Evolutionary conservation across 2,888 invertebrate genomes (phyloP).

Genomic region (Malachius bipustulatus): DNA sequence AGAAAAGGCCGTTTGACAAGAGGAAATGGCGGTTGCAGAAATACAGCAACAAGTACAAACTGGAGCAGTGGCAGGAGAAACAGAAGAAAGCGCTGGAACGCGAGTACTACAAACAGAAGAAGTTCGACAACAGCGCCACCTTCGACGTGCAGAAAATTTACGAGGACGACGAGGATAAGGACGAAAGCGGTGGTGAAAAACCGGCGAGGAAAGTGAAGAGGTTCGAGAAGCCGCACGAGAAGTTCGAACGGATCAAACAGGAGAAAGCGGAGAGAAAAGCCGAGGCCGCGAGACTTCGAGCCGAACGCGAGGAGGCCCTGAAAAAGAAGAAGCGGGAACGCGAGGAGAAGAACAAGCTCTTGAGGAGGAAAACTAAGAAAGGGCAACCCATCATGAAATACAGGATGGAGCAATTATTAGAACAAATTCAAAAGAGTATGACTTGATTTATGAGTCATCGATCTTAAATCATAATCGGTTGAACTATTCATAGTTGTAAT

Average conservation of each 20-base stretch:
- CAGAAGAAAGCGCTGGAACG: constrained; percentile 46
- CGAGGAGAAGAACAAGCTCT: constrained; percentile 54
- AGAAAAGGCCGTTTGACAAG: constrained; percentile 55
- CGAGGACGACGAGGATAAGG: constrained; percentile 22
- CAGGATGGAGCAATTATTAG: constrained; percentile 62
- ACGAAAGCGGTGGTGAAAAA: constrained; percentile 14
- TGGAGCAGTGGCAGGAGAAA: constrained; percentile 56
- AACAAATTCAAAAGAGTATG: constrained; percentile 51
- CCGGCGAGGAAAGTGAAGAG: not conserved
- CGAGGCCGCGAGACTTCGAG: constrained; percentile 39
- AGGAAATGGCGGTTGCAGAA: constrained; percentile 53
- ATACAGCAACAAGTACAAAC: constrained; percentile 58
- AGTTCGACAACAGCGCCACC: constrained; percentile 32
- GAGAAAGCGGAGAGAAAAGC: constrained; percentile 43
- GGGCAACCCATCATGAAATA: constrained; percentile 82
- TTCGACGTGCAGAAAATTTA: constrained; percentile 44
- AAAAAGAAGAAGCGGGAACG: constrained; percentile 59
- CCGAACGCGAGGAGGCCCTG: constrained; percentile 50
- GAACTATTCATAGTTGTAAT: too few species aligned
- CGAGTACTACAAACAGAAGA: constrained; percentile 46
- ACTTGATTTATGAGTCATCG: too few species aligned
- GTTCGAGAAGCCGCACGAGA: constrained; percentile 40
- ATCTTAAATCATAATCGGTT: too few species aligned
- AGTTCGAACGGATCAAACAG: constrained; percentile 43
- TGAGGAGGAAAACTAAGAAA: constrained; percentile 64